Evolutionary conservation across 2,797 vertebrate species (phyloP).

Genomic region (Linurgus olivaceus): DNA sequence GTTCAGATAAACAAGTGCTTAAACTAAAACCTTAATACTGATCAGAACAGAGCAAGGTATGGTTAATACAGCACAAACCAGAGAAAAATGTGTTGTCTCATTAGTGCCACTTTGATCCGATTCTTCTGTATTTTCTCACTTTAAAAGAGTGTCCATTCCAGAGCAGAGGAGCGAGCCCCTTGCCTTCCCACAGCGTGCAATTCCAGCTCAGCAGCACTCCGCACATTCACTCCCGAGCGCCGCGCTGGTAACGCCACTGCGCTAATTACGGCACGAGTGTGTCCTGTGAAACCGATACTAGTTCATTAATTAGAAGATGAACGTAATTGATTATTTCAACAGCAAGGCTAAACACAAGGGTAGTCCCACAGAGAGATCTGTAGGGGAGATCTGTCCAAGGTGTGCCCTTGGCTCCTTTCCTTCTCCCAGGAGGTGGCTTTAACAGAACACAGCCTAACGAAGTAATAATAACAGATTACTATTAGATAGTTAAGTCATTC

Average conservation of each 20-base stretch:
- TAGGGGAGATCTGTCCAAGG: conserved; percentile 9
- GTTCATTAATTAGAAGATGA: conserved; percentile 57
- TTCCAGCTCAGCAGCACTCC: background rate
- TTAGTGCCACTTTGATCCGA: background rate
- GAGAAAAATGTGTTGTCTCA: background rate
- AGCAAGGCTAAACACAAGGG: conserved; percentile 32
- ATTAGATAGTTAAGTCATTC: conserved; percentile 12
- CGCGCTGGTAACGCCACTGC: background rate
- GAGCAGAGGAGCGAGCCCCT: background rate
- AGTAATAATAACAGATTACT: conserved; percentile 2
- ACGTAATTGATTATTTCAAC: conserved; percentile 57
- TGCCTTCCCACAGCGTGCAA: background rate
- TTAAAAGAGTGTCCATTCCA: background rate
- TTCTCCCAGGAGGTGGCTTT: background rate
- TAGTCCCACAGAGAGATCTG: conserved; percentile 13
- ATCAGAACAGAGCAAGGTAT: background rate
- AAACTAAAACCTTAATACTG: background rate
- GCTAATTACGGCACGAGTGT: background rate
- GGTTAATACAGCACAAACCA: background rate
- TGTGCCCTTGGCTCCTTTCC: conserved; percentile 11
- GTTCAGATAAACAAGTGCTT: background rate
- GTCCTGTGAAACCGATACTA: conserved; percentile 43
- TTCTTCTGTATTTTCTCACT: background rate
- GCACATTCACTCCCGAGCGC: background rate
- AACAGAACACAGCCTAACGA: background rate